A percentile compares a stretch with the other conserved stretches of the same genome.
These are phyloP conservation scores for Daboia siamensis DNA, from an alignment of 2,113 vertebrate genomes.

Conservation along the genomic window DNA sequence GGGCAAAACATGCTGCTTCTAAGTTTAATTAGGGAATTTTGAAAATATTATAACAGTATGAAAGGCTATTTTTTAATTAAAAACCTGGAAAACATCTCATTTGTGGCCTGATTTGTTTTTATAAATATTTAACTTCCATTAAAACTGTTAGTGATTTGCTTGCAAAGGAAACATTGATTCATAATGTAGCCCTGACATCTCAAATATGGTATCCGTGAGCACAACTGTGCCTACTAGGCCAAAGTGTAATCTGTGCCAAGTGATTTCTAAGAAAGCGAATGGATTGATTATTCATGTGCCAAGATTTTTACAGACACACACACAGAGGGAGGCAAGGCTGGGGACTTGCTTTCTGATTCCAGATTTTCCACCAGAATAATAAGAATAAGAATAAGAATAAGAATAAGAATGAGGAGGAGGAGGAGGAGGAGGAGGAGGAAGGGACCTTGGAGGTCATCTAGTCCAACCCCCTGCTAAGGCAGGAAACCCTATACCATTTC, in stretches of 20 bases:
- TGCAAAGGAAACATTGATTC: not conserved
- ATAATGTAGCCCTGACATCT: not conserved
- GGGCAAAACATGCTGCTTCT: not conserved
- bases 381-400: no score
- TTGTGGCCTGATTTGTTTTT: rapidly evolving
- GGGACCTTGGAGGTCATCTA: no score
- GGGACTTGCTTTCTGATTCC: not conserved
- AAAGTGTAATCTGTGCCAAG: not conserved
- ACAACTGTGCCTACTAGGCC: not conserved
- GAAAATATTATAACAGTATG: conserved; percentile 29
- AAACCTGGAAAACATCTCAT: conserved; percentile 3
- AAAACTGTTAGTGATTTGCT: not conserved
- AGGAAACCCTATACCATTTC: no score
- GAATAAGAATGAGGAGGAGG: no score
- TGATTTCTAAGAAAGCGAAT: not conserved
- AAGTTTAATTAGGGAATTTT: not conserved
- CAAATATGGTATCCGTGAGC: not conserved
- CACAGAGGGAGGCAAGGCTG: not conserved
- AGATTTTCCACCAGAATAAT: not conserved
- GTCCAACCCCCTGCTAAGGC: no score
- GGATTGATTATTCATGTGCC: not conserved
- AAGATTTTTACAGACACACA: not conserved
- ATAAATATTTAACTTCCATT: not conserved
- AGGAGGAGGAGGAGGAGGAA: no score
- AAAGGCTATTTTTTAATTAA: conserved; percentile 1